Conservation (phyloP, 2,113 vertebrate genomes). For the Anas platyrhynchos region DNA sequence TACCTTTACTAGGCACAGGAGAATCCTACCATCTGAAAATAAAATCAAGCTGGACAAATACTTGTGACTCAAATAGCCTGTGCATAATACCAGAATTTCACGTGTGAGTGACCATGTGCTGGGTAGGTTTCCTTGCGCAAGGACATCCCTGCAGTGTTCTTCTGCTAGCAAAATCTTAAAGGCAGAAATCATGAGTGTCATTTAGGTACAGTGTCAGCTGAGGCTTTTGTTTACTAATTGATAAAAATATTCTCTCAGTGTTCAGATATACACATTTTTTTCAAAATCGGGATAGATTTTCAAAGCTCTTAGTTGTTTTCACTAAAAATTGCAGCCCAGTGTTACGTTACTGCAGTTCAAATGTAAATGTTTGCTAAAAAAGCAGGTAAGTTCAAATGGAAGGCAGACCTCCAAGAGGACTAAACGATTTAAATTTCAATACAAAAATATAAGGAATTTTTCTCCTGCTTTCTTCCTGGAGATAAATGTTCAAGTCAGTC, state of each 20-base stretch:
- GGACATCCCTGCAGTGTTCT: neutral
- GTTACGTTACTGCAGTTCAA: neutral
- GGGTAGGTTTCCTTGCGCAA: slow-evolving; percentile 25
- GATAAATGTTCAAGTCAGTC: neutral
- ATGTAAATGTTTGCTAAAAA: neutral
- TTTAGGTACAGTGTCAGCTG: neutral
- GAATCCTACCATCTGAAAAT: slow-evolving; percentile 35
- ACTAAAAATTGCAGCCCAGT: neutral
- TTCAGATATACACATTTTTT: neutral
- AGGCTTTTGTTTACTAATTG: neutral
- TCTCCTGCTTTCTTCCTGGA: neutral
- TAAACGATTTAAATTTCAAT: neutral
- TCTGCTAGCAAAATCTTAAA: neutral
- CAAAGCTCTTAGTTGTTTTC: neutral
- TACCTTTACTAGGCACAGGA: slow-evolving; percentile 54
- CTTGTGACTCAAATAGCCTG: slow-evolving; percentile 46
- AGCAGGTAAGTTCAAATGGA: slow-evolving; percentile 48
- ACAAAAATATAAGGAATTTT: neutral
- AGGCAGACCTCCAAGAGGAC: neutral
- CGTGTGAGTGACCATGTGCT: slow-evolving; percentile 34
- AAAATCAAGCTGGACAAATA: slow-evolving; percentile 38
- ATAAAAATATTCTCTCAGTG: neutral
- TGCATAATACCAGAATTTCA: slow-evolving; percentile 65
- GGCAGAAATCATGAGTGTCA: neutral
- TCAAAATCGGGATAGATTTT: neutral